A percentile compares a stretch with the other conserved stretches of the same genome.
These are phyloP conservation scores for Lasioglossum albipes DNA, from an alignment of 1,140 invertebrate genomes.

Conservation along the genomic window DNA sequence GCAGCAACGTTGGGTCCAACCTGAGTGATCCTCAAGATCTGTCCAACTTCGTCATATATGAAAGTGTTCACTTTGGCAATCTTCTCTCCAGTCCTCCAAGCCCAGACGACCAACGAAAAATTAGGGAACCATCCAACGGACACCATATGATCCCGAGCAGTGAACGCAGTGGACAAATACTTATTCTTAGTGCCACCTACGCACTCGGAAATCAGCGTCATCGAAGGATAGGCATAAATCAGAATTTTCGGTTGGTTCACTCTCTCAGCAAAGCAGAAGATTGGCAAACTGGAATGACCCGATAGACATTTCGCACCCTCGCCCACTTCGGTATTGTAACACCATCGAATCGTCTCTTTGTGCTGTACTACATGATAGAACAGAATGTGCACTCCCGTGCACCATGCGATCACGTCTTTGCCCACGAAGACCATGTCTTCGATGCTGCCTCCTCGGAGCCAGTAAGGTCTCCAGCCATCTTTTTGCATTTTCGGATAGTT, in stretches of 20 bases:
- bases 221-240: constrained; percentile 70
- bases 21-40: constrained; percentile 59
- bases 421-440: constrained; percentile 72
- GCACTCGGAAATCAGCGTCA: constrained; percentile 70
- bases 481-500: not conserved
- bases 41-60: constrained; percentile 66
- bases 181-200: constrained; percentile 41
- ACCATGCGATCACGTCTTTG: constrained; percentile 72
- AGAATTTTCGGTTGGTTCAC: constrained; percentile 68
- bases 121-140: constrained; percentile 68
- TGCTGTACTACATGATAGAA: constrained; percentile 67
- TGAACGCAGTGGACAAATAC: constrained; percentile 72
- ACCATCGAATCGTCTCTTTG: constrained; percentile 60
- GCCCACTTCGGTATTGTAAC: constrained; percentile 57
- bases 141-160: constrained; percentile 64
- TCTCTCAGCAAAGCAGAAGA: constrained; percentile 75
- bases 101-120: constrained; percentile 73
- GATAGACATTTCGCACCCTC: constrained; percentile 72
- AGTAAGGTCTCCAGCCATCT: constrained; percentile 61
- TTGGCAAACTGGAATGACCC: constrained; percentile 55
- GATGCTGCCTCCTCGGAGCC: constrained; percentile 72
- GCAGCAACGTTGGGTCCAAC: constrained; percentile 56
- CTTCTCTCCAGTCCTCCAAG: constrained; percentile 74
- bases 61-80: constrained; percentile 57
- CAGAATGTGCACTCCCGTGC: constrained; percentile 68